Evolutionary conservation across 64 coral and sea anemone species (phyloP).

Genomic region (Dendronephthya gigantea): DNA sequence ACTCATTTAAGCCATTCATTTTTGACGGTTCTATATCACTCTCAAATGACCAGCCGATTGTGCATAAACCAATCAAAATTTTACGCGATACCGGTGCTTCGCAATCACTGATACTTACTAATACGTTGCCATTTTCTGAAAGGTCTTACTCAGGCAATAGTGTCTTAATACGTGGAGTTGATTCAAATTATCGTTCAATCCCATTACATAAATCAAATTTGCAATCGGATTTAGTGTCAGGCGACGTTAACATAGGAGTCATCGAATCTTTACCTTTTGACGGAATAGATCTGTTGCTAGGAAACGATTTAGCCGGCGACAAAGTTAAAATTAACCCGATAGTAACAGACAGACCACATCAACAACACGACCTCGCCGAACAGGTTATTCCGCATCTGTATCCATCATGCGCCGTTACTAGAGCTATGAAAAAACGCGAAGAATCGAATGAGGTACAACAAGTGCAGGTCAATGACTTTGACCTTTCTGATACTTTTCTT

Average conservation of each 20-base stretch:
- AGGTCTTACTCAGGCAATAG: slow-evolving; percentile 22
- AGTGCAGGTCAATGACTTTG: neutral
- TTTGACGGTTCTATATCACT: slow-evolving; percentile 41
- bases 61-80: slow-evolving; percentile 31
- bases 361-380: neutral
- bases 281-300: neutral
- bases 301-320: neutral
- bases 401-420: neutral
- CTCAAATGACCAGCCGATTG: slow-evolving; percentile 30
- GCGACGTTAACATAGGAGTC: neutral
- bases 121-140: slow-evolving; percentile 41
- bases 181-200: slow-evolving; percentile 37
- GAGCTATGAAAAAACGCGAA: neutral
- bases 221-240: neutral
- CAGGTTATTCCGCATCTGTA: neutral
- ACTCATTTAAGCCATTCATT: slow-evolving; percentile 48
- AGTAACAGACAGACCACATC: neutral
- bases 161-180: slow-evolving; percentile 46
- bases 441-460: neutral
- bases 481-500: neutral
- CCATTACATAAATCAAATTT: slow-evolving; percentile 14
- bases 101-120: slow-evolving; percentile 39
- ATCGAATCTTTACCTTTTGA: neutral
- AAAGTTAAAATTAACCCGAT: neutral
- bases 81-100: slow-evolving; percentile 59